Conservation (phyloP, 2,888 invertebrate species). For the Phortica okadai region DNA sequence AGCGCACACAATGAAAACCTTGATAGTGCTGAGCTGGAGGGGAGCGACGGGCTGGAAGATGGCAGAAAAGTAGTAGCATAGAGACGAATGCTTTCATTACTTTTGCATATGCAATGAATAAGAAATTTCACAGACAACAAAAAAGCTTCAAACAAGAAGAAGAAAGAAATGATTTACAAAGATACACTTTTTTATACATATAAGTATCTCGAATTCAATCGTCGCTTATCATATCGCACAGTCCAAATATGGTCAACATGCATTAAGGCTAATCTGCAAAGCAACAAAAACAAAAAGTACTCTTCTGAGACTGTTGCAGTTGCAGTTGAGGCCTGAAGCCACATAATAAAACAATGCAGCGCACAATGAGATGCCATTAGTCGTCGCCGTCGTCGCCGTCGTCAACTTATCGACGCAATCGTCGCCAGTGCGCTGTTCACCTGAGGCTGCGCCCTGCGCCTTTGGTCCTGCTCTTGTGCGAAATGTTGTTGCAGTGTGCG, state of each 20-base stretch:
- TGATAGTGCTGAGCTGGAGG: not conserved
- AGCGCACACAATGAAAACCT: not conserved
- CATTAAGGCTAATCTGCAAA: not conserved
- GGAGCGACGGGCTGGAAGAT: too few species aligned
- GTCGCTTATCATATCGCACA: slow-evolving; percentile 1
- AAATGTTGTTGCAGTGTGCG: slow-evolving; percentile 41
- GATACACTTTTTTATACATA: not conserved
- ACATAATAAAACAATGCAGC: slow-evolving; percentile 24
- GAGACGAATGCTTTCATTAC: not conserved
- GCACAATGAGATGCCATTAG: slow-evolving; percentile 1
- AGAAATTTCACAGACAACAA: not conserved
- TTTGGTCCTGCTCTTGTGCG: not conserved
- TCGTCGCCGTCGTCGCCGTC: not conserved
- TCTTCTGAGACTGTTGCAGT: too few species aligned
- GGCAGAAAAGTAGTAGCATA: not conserved
- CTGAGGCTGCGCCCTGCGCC: not conserved
- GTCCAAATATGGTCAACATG: not conserved
- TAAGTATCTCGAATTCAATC: not conserved
- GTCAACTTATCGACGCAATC: slow-evolving; percentile 15
- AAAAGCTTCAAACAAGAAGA: not conserved
- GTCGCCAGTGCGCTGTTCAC: not conserved
- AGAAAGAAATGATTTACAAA: not conserved
- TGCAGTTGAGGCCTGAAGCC: not conserved
- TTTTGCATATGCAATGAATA: slow-evolving; percentile 18
- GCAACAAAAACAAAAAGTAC: too few species aligned